phyloP scores from a whole-genome alignment of 2,113 vertebrate genomes.

The Shinisaurus crocodilurus region DNA sequence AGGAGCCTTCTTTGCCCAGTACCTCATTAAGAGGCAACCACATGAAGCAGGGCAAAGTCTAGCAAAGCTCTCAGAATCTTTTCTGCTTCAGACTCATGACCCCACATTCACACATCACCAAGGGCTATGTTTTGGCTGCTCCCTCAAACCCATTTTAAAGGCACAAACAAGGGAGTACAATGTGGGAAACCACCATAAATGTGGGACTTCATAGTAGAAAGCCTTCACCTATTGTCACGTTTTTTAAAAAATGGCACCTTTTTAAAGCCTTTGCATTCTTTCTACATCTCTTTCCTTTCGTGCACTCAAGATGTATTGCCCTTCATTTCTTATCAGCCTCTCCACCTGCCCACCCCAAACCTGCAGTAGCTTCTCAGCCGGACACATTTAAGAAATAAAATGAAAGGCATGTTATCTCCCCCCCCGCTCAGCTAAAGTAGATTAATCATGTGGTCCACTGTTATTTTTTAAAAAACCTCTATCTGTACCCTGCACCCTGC shows the following conservation, averaged over 20 bases:
- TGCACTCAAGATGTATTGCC: not conserved
- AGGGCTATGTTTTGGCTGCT: not conserved
- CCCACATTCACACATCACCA: not conserved
- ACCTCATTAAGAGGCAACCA: not conserved
- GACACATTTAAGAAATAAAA: not conserved
- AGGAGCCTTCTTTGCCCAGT: not conserved
- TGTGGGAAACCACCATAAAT: not conserved
- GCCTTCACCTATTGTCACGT: not conserved
- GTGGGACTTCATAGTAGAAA: not conserved
- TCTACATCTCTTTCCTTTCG: not conserved
- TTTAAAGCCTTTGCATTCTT: not conserved
- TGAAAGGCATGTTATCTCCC: not conserved
- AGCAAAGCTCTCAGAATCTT: not conserved
- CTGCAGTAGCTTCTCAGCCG: not conserved
- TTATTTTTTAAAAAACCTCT: accelerated
- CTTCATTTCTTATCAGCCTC: not conserved
- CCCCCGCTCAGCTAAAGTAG: not conserved
- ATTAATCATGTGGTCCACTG: accelerated
- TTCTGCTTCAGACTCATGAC: not conserved
- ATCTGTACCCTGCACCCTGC: not conserved
- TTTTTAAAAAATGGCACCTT: not conserved
- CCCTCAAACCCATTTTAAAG: not conserved
- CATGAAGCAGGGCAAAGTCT: not conserved
- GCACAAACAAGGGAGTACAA: not conserved
- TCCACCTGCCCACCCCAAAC: not conserved